Evolutionary conservation across 2,113 vertebrate genomes (phyloP), one percentile per base, ranked within the genome.

Genomic region (Ellobius talpinus): DNA sequence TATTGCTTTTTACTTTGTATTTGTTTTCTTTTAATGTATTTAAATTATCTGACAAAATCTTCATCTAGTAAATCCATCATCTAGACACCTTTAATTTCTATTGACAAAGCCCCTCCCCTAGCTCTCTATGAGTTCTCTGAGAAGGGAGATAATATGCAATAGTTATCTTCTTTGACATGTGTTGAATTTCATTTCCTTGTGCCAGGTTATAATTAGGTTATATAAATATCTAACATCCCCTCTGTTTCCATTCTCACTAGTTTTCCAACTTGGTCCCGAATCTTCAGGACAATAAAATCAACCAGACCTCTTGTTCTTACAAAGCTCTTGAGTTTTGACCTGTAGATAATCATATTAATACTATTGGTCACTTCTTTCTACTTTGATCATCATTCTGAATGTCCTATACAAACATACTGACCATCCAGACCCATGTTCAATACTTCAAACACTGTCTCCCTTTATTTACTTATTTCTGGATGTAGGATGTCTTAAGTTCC

Each of bases 51-150:
- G 7, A 85, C 42, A 89, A 96, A 90, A 55, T 89, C 52, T 96
- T 95, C 77, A 4, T 82, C 78, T 78, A 94, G n/a, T 74, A 94
- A 94, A 77, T 91, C 52, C 31, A 86, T 65, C 23, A 72, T 94
- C 10, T 94, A 24, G 5, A 4, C 9, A 70, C 88, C n/a, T 66
- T 91, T 5, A 23, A 29, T 66, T 89, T 95, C 55, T 86, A 45
- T 45, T 31, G 36, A 16, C 26, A 55, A 2, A 16, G 39, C 39
- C 77, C 58, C 12, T 45, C 7, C 2, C 29, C 39, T 36, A 39
- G 39, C 7, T 26, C 39, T 33, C 0, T 23, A 21, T 50, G 58
- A 14, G 17, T 87, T 79, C 45, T 77, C 12, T 21, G 42, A 52
- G 72, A 65, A 89, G 50, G 65, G 7, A 93, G 9, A 9, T 29